Base-by-base conservation (phyloP, 2,113 vertebrate species). In the Piprites chloris region DNA sequence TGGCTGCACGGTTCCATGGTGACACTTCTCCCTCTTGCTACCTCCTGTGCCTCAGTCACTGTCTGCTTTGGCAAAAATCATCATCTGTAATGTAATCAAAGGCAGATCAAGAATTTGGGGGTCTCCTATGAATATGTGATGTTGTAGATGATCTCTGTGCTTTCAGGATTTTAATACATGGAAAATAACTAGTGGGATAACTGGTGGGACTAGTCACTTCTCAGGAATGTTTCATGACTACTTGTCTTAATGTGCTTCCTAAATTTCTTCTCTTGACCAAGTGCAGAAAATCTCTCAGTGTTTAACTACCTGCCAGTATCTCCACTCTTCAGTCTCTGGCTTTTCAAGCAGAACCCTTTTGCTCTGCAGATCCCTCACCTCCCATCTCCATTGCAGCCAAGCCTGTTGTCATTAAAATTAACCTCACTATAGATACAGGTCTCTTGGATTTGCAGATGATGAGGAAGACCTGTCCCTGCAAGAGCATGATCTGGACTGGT, bases 151-250 rank as follows among this genome's bases (percentile, higher is more conserved):
- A 72, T 5, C 5, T 42, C 59, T 8, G 5, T 21, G 32, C 30
- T 59, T 68, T 74, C 37, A 33, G 41, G 19, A 49, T 30, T 44
- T 9, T 2, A 74, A 22, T 46, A 23, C 7, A 15, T 11, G 6
- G 15, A 73, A 39, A 72, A 17, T 41, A 50, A 5, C 5, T 65
- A 47, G 11, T 26, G n/a, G n/a, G n/a, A n/a, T n/a, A n/a, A n/a
- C 20, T n/a, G 35, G n/a, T n/a, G 20, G 11, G 5, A 56, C 6
- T 14, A 11, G 42, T 49, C 65, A 16, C 5, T 77, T 53, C 47
- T 63, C 37, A 30, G 17, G 9, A 26, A 26, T 12, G 22, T 66
- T 71, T 87, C 0, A 0, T 56, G 16, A 15, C 12, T 32, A 9
- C 2, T 47, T 69, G 11, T n/a, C 17, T 41, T 35, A 42, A 39